A percentile compares a stretch with the other conserved stretches of the same genome.
phyloP scores from a whole-genome alignment of 2,797 vertebrate genomes.

The Holocentrus rufus region DNA sequence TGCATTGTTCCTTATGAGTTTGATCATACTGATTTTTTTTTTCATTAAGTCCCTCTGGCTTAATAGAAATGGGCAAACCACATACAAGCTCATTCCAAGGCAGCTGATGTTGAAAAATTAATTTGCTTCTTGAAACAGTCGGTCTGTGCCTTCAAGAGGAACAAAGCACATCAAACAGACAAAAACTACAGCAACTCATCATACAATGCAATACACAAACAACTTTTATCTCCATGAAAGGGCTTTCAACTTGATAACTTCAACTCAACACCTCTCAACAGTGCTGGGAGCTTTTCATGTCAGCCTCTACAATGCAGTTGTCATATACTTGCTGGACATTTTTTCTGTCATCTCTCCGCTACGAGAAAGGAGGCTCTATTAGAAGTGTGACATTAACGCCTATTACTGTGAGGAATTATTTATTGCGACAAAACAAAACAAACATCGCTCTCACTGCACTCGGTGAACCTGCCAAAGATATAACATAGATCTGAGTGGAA shows the following conservation, averaged over 20 bases:
- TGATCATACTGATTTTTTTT: constrained; percentile 17
- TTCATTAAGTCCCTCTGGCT: background rate
- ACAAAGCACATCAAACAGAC: background rate
- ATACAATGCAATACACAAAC: background rate
- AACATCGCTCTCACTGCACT: constrained; percentile 5
- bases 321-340: background rate
- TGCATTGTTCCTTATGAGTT: constrained; percentile 26
- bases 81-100: no score
- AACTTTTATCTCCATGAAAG: background rate
- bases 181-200: background rate
- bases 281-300: background rate
- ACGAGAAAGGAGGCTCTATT: background rate
- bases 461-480: constrained; percentile 13
- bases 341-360: background rate
- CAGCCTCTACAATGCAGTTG: background rate
- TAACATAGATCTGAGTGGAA: background rate
- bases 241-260: background rate
- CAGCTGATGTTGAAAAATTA: background rate
- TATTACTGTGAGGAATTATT: constrained; percentile 3
- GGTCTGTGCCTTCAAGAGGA: background rate
- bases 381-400: no score
- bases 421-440: constrained; percentile 22
- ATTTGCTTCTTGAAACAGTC: background rate
- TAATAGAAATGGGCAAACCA: background rate
- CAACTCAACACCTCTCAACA: no score